Base-by-base conservation (phyloP, 2,113 vertebrate species). In the Myiagra hebetior region DNA sequence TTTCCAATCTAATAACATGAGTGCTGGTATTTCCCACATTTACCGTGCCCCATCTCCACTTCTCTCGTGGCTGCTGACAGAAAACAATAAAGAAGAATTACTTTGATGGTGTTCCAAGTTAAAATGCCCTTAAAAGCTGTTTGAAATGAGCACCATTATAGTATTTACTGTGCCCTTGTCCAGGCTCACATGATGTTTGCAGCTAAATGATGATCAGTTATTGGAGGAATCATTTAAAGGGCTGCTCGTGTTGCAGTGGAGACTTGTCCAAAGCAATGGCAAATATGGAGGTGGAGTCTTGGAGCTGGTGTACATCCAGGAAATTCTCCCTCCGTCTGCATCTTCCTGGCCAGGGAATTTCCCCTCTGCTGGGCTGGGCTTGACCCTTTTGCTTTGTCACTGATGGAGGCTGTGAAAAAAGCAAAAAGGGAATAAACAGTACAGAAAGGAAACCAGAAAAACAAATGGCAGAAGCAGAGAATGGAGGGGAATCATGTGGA, bases 31-130 rank as follows among this genome's bases (percentile, higher is more conserved):
- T 95, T 93, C 74, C 91, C 65, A 89, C 74, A 62, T 82, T 91
- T 69, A 79, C 79, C 0, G 0, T 69, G 78, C 65, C 76, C 63
- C 4, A 4, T 76, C 78, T 77, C 90, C 60, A 67, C 70, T 94
- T 56, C 52, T 91, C 50, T 60, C 5, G 0, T 19, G 55, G 55
- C 68, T 77, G 73, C 68, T 96, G 96, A 91, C 90, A 97, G 92
- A 88, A 94, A 96, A 93, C 88, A 75, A 93, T 95, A 92, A 92
- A 85, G 82, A 90, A 92, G 92, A 94, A 92, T 93, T 85, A 94
- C 70, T 92, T 89, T 69, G 91, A 90, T 69, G 63, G 73, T 68
- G 49, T 85, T 92, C 69, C 3, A 41, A 91, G 80, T 74, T 89
- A 81, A 96, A 96, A 91, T 55, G 63, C 63, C 82, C 92, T 90